These are phyloP conservation scores for Cyphomyrus plagiostoma DNA, from an alignment of 2,113 vertebrate genomes.

Conservation along the genomic window DNA sequence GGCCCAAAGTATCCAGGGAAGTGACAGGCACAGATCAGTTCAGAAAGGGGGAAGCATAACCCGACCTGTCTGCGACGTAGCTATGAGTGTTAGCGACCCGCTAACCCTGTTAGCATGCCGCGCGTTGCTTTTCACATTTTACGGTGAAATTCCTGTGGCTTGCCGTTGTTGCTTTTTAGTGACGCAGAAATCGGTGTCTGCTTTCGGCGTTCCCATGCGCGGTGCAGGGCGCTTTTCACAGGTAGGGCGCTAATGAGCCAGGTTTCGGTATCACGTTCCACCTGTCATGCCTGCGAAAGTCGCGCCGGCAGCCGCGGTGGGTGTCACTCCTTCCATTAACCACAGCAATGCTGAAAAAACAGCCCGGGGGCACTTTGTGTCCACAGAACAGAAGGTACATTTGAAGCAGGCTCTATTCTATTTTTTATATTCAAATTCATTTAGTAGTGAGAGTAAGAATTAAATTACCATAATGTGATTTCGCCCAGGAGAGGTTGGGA, in stretches of 20 bases:
- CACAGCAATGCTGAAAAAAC: slow-evolving; percentile 27
- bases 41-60: neutral
- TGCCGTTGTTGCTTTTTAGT: neutral
- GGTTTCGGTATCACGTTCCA: neutral
- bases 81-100: neutral
- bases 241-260: neutral
- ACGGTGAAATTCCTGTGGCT: neutral
- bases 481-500: neutral
- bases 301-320: neutral
- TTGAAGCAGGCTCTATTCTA: slow-evolving; percentile 27
- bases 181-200: neutral
- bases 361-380: neutral
- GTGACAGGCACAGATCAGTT: slow-evolving; percentile 20
- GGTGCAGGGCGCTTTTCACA: neutral
- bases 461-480: neutral
- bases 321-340: slow-evolving; percentile 22
- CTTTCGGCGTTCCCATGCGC: neutral
- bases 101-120: neutral
- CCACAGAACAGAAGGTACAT: slow-evolving; percentile 27
- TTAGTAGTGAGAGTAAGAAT: neutral
- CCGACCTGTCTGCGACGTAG: neutral
- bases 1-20: slow-evolving; percentile 27
- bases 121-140: neutral
- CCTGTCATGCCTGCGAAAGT: neutral
- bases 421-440: slow-evolving; percentile 32